These are phyloP conservation scores for Sphinx pinastri DNA, from an alignment of 2,888 invertebrate genomes.

Conservation along the genomic window DNA sequence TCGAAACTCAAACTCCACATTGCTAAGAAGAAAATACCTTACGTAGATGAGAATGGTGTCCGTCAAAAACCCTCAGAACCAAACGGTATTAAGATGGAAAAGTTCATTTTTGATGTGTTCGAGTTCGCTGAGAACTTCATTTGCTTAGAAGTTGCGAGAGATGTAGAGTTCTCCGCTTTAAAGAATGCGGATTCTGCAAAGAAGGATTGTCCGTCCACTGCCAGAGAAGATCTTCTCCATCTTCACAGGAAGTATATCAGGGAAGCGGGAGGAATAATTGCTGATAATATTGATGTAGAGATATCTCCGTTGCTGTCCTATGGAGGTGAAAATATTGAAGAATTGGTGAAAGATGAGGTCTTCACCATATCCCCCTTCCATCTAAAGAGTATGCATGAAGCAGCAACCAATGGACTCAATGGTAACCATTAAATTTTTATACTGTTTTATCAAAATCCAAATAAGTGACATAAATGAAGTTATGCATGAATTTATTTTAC, in stretches of 20 bases:
- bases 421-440: constrained; percentile 60
- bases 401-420: constrained; percentile 64
- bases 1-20: constrained; percentile 93
- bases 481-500: too few species aligned
- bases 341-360: constrained; percentile 86
- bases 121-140: constrained; percentile 95
- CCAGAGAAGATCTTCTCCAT: constrained; percentile 89
- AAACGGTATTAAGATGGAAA: constrained; percentile 99
- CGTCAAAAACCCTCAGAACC: constrained; percentile 90
- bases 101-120: constrained; percentile 99
- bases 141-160: constrained; percentile 95
- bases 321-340: constrained; percentile 92
- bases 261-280: constrained; percentile 91
- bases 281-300: constrained; percentile 89
- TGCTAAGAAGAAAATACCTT: constrained; percentile 98
- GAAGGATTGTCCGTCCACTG: constrained; percentile 96
- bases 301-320: constrained; percentile 96
- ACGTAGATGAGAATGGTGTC: constrained; percentile 88
- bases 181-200: constrained; percentile 96
- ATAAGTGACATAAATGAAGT: too few species aligned
- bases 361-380: constrained; percentile 87
- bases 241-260: constrained; percentile 92
- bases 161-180: constrained; percentile 97
- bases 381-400: constrained; percentile 76
- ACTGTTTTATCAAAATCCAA: too few species aligned